Evolutionary conservation across 1,140 invertebrate genomes (phyloP).

Genomic region (Trachymyrmex cornetzi): DNA sequence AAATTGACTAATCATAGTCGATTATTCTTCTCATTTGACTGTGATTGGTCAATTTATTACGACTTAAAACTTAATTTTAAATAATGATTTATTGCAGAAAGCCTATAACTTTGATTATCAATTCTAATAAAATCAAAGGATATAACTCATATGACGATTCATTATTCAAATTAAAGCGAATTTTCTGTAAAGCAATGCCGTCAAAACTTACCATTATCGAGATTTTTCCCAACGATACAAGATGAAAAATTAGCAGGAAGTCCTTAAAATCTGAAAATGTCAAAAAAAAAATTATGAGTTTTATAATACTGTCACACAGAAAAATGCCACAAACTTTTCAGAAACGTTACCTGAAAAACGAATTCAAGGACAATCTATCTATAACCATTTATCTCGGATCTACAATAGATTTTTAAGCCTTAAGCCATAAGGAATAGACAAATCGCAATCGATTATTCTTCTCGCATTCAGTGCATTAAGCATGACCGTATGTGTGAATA

Average conservation of each 20-base stretch:
- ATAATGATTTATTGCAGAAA: too few species aligned
- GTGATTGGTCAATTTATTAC: too few species aligned
- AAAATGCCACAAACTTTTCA: not conserved
- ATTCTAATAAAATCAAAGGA: not conserved
- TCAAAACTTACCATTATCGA: not conserved
- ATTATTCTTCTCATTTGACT: not conserved
- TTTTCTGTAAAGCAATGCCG: not conserved
- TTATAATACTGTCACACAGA: slow-evolving; percentile 58
- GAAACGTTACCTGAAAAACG: too few species aligned
- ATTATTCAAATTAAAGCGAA: not conserved
- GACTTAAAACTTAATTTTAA: too few species aligned
- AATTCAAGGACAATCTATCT: slow-evolving; percentile 10
- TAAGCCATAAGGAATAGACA: too few species aligned
- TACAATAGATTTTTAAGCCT: too few species aligned
- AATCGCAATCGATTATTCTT: too few species aligned
- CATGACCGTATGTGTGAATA: too few species aligned
- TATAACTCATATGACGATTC: not conserved
- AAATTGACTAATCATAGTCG: too few species aligned
- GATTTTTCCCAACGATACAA: not conserved
- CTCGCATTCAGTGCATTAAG: too few species aligned
- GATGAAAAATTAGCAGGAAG: slow-evolving; percentile 18
- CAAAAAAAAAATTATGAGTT: slow-evolving; percentile 75
- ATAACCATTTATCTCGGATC: not conserved
- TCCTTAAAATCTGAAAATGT: not conserved
- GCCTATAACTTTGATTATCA: not conserved